Evolutionary conservation across 2,797 vertebrate species (phyloP).

Genomic region (Smutsia gigantea): DNA sequence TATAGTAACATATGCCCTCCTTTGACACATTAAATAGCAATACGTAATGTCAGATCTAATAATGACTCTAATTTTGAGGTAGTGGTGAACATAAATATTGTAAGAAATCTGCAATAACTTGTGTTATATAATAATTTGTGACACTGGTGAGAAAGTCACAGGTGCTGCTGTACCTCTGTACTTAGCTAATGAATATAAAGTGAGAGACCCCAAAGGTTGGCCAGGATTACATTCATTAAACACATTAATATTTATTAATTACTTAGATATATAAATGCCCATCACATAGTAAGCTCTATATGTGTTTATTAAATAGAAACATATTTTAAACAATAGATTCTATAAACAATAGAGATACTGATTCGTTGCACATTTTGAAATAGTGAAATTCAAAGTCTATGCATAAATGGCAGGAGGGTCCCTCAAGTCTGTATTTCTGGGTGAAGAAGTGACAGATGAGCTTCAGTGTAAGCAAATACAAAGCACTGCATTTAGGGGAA

Average conservation of each 20-base stretch:
- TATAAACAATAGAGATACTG: constrained; percentile 6
- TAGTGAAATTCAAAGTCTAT: constrained; percentile 20
- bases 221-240: constrained; percentile 45
- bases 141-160: background rate
- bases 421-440: constrained; percentile 40
- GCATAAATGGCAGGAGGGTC: background rate
- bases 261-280: background rate
- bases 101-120: background rate
- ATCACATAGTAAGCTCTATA: background rate
- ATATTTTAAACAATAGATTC: background rate
- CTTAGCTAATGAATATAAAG: background rate
- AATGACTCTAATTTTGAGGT: constrained; percentile 16
- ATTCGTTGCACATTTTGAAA: constrained; percentile 33
- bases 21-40: constrained; percentile 4
- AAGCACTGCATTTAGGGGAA: constrained; percentile 50
- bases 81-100: constrained; percentile 7
- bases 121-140: background rate
- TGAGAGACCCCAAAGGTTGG: background rate
- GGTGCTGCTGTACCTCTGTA: background rate
- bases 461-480: constrained; percentile 53
- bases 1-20: background rate
- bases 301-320: constrained; percentile 21
- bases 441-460: constrained; percentile 60
- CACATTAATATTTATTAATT: constrained; percentile 31
- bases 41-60: background rate